Base-by-base conservation (phyloP, 1,140 invertebrate genomes). In the Aphelinus atriplicis region DNA sequence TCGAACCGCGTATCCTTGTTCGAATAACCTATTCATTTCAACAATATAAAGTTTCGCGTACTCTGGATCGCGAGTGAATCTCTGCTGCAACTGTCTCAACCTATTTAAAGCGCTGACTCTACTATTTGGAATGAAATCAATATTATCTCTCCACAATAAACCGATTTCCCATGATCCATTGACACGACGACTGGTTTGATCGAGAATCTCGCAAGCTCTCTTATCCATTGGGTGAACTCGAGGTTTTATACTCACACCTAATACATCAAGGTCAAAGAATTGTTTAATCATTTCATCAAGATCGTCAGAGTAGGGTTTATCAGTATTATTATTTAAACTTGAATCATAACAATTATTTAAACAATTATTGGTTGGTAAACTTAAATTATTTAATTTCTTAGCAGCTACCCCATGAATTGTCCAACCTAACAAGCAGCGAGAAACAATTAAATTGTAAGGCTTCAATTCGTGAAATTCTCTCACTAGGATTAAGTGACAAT, bases 241-340 rank as follows among this genome's bases (percentile, higher is more conserved):
- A 26, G 26, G 26, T 26, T 26, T 26, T 26, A 26, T 26, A 26
- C 26, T 26, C 26, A 26, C 26, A 26, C 26, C 26, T 26, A 26
- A 26, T 26, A 26, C 26, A 26, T 26, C 26, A 26, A 26, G 26
- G 26, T 26, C 26, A 26, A 26, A 26, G 26, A 26, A 26, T 26
- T 26, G 26, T 26, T 26, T 26, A 26, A 26, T 26, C 10, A 5
- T 5, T 10, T 7, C 53, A 9, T 84, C 76, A 3, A 84, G 82
- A 69, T 88, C 86, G 75, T 53, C 9, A 4, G 51, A 53, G 9
- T 5, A 4, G 4, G 51, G 51, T 4, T 9, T 53, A 5, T 5
- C 51, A 9, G 4, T 9, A 9, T 5, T 4, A 53, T 4, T 9
- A 53, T 53, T 9, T 1, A 53, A 53, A 53, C 51, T 53, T 5